phyloP scores from a whole-genome alignment of 2,113 vertebrate species.

The Epinephelus lanceolatus region DNA sequence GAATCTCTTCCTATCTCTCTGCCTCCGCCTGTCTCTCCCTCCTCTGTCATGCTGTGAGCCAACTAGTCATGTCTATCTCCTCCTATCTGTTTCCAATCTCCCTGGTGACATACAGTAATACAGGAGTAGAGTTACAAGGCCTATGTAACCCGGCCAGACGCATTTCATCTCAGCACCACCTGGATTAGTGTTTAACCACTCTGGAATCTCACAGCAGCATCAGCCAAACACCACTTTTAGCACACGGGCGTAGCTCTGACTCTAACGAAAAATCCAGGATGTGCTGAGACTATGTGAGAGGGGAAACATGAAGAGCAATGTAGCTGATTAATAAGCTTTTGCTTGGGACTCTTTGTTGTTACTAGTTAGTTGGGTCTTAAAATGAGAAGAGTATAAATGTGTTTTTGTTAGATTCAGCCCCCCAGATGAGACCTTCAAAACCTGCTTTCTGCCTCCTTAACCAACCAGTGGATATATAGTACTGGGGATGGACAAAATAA shows the following conservation, averaged over 20 bases:
- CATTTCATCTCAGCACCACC: conserved; percentile 78
- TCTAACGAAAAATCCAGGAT: conserved; percentile 13
- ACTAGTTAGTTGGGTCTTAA: background rate
- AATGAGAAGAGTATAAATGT: background rate
- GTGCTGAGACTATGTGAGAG: conserved; percentile 3
- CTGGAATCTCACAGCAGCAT: conserved; percentile 68
- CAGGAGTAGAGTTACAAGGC: conserved; percentile 71
- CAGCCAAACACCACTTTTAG: conserved; percentile 69
- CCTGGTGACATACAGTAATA: conserved; percentile 68
- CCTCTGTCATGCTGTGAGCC: conserved; percentile 44
- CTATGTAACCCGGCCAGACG: conserved; percentile 60
- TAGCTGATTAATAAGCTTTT: background rate
- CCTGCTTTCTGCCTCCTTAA: background rate
- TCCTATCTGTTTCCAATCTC: conserved; percentile 72
- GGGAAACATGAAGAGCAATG: conserved; percentile 2
- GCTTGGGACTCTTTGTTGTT: conserved; percentile 4
- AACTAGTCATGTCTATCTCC: conserved; percentile 50
- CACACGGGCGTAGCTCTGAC: conserved; percentile 37
- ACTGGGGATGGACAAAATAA: background rate
- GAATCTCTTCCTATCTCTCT: conserved; percentile 12
- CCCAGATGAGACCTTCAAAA: background rate
- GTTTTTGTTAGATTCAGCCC: conserved; percentile 15
- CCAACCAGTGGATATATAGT: background rate
- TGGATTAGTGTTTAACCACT: conserved; percentile 81
- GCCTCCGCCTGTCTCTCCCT: conserved; percentile 21